Evolutionary conservation across 2,888 invertebrate species (phyloP).

Genomic region (Biston stratarius): DNA sequence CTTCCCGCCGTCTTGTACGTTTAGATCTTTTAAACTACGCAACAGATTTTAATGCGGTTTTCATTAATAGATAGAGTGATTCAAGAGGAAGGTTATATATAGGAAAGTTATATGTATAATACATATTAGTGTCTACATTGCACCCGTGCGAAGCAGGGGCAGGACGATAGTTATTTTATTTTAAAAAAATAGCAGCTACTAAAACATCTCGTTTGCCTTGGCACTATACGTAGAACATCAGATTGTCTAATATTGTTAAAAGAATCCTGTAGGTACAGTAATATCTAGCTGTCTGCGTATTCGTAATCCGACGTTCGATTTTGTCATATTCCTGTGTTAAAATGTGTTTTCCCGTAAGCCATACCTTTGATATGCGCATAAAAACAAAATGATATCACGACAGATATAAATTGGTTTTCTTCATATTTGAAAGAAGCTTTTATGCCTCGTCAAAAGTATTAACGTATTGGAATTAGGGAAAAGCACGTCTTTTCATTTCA

Average conservation of each 20-base stretch:
- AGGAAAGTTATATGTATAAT: no score
- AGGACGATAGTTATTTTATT: no score
- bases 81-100: no score
- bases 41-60: no score
- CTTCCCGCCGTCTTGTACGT: no score
- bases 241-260: neutral
- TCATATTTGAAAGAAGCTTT: slow-evolving; percentile 43
- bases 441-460: slow-evolving; percentile 40
- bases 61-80: no score
- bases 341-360: slow-evolving; percentile 42
- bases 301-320: neutral
- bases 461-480: slow-evolving; percentile 32
- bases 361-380: slow-evolving; percentile 47
- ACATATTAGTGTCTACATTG: no score
- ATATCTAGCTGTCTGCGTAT: neutral
- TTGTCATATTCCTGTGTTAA: slow-evolving; percentile 28
- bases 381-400: slow-evolving; percentile 45
- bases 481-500: slow-evolving; percentile 34
- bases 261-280: neutral
- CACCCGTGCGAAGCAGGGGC: no score
- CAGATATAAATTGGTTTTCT: slow-evolving; percentile 48
- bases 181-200: no score
- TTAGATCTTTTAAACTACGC: no score
- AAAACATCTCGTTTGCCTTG: no score
- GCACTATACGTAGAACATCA: neutral